These are phyloP conservation scores for Ornithorhynchus anatinus DNA, from an alignment of 2,113 vertebrate genomes.

Conservation along the genomic window DNA sequence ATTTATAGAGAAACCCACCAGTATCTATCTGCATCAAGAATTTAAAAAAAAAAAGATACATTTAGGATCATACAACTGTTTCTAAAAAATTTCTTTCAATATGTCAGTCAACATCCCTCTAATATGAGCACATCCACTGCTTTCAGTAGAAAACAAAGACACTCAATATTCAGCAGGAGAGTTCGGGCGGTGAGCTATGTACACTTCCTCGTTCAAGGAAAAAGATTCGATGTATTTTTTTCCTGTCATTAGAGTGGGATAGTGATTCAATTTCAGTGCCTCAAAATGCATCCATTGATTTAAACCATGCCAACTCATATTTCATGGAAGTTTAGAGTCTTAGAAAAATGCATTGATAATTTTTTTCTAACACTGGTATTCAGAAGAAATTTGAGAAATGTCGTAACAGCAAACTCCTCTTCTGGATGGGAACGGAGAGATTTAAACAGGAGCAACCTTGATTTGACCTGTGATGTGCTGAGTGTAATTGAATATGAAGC, in stretches of 20 bases:
- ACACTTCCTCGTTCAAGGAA: constrained; percentile 15
- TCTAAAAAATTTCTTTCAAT: too few species aligned
- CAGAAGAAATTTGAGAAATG: constrained; percentile 40
- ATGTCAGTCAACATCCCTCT: too few species aligned
- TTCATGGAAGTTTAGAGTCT: constrained; percentile 20
- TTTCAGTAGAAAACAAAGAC: constrained; percentile 33
- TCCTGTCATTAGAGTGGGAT: constrained; percentile 2
- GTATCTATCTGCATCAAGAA: too few species aligned
- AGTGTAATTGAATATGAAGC: not conserved
- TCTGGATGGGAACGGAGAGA: constrained; percentile 9
- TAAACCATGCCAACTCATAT: constrained; percentile 9
- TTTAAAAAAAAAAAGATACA: too few species aligned
- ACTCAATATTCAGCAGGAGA: constrained; percentile 5
- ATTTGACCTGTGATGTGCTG: not conserved
- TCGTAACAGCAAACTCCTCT: constrained; percentile 9
- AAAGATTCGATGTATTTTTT: constrained; percentile 13
- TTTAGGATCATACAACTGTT: too few species aligned
- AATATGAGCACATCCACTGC: too few species aligned
- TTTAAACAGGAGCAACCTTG: constrained; percentile 27
- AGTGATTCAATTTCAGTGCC: constrained; percentile 21
- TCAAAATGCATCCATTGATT: constrained; percentile 22
- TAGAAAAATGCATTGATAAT: constrained; percentile 9
- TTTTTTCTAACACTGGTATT: not conserved
- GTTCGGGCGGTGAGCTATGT: too few species aligned
- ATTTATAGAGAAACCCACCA: too few species aligned